Percentiles rank a stretch among this genome's conserved stretches.
Evolutionary conservation across 2,113 vertebrate species (phyloP).

Genomic region (Hydropotes inermis): DNA sequence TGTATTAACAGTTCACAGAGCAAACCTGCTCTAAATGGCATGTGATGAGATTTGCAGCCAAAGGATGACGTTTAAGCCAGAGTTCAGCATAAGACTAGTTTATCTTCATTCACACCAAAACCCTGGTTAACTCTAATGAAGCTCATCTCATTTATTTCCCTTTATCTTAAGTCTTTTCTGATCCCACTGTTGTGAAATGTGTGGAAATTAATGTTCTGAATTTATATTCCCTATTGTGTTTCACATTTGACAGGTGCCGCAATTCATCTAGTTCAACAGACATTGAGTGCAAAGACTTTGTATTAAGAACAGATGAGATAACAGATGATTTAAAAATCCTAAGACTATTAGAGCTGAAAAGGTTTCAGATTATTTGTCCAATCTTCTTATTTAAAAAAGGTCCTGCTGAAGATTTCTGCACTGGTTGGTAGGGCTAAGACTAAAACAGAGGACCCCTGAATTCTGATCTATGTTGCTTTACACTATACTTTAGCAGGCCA

Average conservation of each 20-base stretch:
- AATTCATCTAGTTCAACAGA: not conserved
- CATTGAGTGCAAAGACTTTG: not conserved
- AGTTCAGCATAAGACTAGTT: not conserved
- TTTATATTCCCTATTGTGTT: not conserved
- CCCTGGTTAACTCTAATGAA: not conserved
- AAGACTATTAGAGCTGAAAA: not conserved
- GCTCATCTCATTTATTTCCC: not conserved
- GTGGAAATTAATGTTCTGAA: not conserved
- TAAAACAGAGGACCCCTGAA: not conserved
- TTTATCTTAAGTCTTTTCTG: not conserved
- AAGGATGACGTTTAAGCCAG: not conserved
- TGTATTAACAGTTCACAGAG: not conserved
- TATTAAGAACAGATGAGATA: not conserved
- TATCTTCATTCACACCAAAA: not conserved
- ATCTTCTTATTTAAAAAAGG: not conserved
- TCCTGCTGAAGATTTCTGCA: not conserved
- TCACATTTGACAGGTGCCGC: not conserved
- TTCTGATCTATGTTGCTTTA: not conserved
- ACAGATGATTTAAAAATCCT: not conserved
- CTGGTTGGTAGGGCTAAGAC: not conserved
- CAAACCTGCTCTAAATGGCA: not conserved
- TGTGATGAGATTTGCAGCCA: not conserved
- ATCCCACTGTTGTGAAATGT: not conserved
- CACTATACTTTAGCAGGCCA: not conserved
- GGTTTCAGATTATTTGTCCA: not conserved